Base-by-base conservation (phyloP, 2,113 vertebrate species). In the Lycocorax pyrrhopterus region DNA sequence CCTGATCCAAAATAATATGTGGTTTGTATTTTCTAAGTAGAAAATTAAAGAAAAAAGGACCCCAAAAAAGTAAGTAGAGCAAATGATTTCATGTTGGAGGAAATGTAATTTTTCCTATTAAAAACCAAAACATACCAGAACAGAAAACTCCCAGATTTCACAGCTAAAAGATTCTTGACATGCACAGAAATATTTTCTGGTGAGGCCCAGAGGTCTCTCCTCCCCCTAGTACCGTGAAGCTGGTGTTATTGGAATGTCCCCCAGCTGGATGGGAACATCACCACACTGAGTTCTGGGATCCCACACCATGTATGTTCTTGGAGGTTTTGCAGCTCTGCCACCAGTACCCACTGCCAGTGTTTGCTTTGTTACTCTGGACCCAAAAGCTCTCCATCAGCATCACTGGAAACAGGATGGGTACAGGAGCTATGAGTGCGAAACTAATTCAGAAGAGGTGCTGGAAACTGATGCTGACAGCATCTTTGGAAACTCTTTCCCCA, bases 101-200 rank as follows among this genome's bases (percentile, higher is more conserved):
- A 91, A 92, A 95, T 58, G 26, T 53, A 10, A 29, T 91, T 92
- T 95, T 95, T 91, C 80, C 52, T 95, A 55, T 63, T 90, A 73
- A 68, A 92, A 92, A 23, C 0, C 66, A 59, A 91, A 94, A 47
- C 46, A 86, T 87, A 86, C 12, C 29, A 69, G 35, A 82, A 12
- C n/a, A 87, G 63, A 62, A 58, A 86, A 49, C 2, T 23, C 41
- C 25, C 37, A 91, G 59, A 49, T 29, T 39, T 78, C 92, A 49
- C 66, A 39, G 52, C 51, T 67, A 67, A 74, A 78, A 67, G 43
- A 35, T 20, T 60, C 12, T 19, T 90, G 35, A 68, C 81, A 82
- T 64, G 35, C 23, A 43, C 39, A 55, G 43, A 63, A 92, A 47
- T 63, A 64, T 72, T 76, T 94, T 79, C 86, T 56, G 16, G 27